A percentile compares a stretch with the other conserved stretches of the same genome.
phyloP scores from a whole-genome alignment of 2,113 vertebrate species.

The Ibidorhyncha struthersii region DNA sequence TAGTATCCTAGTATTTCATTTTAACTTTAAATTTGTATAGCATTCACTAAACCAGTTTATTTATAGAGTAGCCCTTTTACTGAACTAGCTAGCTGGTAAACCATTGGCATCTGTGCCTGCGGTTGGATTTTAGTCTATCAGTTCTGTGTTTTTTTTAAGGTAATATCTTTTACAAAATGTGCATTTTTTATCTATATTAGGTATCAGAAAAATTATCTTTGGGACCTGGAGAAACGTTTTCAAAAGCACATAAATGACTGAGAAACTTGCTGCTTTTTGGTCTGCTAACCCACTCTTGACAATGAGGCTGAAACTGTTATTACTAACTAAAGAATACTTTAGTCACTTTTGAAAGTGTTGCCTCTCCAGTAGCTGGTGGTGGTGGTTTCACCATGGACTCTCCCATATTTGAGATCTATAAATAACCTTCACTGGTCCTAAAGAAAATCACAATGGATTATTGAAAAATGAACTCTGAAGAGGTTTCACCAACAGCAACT shows the following conservation, averaged over 20 bases:
- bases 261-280: not conserved
- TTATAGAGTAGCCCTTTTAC: not conserved
- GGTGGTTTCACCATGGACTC: not conserved
- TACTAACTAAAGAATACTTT: not conserved
- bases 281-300: not conserved
- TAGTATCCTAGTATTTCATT: not conserved
- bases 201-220: not conserved
- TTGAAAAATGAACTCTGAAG: not conserved
- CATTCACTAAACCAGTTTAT: not conserved
- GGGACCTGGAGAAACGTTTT: not conserved
- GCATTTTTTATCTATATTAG: not conserved
- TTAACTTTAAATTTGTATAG: not conserved
- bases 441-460: not conserved
- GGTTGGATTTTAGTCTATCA: not conserved
- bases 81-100: not conserved
- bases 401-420: not conserved
- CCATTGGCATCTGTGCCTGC: not conserved
- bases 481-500: not conserved
- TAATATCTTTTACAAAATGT: not conserved
- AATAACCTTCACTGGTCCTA: not conserved
- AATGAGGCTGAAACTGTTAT: not conserved
- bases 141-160: not conserved
- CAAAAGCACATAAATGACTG: not conserved
- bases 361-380: not conserved
- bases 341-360: not conserved